phyloP scores from a whole-genome alignment of 2,113 vertebrate species.

The Hippoglossus stenolepis region DNA sequence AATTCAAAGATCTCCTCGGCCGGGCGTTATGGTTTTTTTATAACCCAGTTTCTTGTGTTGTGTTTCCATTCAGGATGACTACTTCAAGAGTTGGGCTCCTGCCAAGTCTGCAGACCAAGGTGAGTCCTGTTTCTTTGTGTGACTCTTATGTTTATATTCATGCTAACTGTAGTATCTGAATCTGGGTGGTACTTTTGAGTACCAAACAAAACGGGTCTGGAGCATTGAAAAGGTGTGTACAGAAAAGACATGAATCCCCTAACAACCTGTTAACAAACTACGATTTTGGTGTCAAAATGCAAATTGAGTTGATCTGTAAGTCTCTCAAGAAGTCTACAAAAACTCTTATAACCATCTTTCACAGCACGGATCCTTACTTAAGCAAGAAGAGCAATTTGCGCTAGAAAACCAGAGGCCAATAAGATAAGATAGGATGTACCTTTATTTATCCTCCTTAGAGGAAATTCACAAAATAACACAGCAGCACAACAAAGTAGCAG shows the following conservation, averaged over 20 bases:
- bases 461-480: too few relatives aligned
- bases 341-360: too few relatives aligned
- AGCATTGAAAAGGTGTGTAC: not conserved
- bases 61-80: conserved; percentile 76
- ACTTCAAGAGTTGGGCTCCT: conserved; percentile 81
- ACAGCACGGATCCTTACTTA: too few relatives aligned
- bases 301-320: too few relatives aligned
- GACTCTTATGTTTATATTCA: conserved; percentile 12
- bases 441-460: too few relatives aligned
- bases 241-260: not conserved
- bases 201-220: not conserved
- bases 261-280: too few relatives aligned
- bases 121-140: conserved; percentile 57
- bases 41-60: conserved; percentile 49
- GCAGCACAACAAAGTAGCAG: too few relatives aligned
- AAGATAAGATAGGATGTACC: too few relatives aligned
- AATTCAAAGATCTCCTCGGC: conserved; percentile 28
- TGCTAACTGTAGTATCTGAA: not conserved
- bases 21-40: conserved; percentile 20
- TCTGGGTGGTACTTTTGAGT: not conserved
- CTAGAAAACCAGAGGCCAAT: too few relatives aligned
- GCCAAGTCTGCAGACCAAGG: conserved; percentile 77
- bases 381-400: too few relatives aligned
- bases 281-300: too few relatives aligned
- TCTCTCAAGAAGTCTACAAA: too few relatives aligned